Conservation (phyloP, 2,113 vertebrate genomes). For the Myotis yumanensis region DNA sequence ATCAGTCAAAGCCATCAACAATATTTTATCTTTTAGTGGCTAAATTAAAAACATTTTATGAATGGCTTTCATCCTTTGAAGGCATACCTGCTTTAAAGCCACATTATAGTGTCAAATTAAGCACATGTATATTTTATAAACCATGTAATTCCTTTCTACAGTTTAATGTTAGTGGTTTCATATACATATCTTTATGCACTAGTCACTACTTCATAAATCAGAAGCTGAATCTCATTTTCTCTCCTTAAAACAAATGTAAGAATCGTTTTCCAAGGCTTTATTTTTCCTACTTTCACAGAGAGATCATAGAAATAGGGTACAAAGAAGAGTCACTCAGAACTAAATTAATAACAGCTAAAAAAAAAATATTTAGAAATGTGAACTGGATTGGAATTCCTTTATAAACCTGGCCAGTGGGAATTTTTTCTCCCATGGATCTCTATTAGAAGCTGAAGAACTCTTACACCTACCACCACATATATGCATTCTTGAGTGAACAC, state of each 20-base stretch:
- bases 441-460: slow-evolving; percentile 20
- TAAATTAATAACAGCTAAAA: slow-evolving; percentile 62
- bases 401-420: background rate
- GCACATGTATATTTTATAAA: slow-evolving; percentile 74
- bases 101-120: background rate
- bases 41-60: slow-evolving; percentile 79
- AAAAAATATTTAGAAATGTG: slow-evolving; percentile 23
- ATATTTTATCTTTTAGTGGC: slow-evolving; percentile 68
- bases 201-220: slow-evolving; percentile 79
- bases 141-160: slow-evolving; percentile 70
- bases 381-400: slow-evolving; percentile 50
- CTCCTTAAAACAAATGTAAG: slow-evolving; percentile 72
- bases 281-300: slow-evolving; percentile 74
- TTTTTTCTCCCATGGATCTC: background rate
- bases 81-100: slow-evolving; percentile 70
- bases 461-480: background rate
- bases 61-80: slow-evolving; percentile 79
- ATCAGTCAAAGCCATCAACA: slow-evolving; percentile 68
- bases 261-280: slow-evolving; percentile 63
- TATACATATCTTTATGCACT: slow-evolving; percentile 75
- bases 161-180: slow-evolving; percentile 72
- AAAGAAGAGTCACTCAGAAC: slow-evolving; percentile 56
- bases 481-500: background rate
- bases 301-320: slow-evolving; percentile 68
- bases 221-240: slow-evolving; percentile 76